These are phyloP conservation scores for Epinotia ramella DNA, from an alignment of 2,888 invertebrate genomes.

Conservation along the genomic window DNA sequence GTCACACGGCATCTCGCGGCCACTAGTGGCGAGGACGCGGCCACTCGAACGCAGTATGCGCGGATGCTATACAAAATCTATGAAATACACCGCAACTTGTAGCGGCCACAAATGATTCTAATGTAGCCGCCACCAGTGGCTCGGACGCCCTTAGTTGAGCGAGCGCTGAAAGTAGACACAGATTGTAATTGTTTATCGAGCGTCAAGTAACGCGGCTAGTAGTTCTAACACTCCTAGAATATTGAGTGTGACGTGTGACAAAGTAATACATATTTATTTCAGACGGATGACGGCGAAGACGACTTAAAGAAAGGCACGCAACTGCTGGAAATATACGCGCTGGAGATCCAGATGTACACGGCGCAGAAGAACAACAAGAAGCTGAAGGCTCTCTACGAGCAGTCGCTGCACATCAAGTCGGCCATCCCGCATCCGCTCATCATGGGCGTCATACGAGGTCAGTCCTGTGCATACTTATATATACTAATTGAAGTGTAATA, in stretches of 20 bases:
- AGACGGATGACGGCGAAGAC: slow-evolving; percentile 99
- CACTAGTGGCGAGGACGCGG: too few species aligned
- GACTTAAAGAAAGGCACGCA: slow-evolving; percentile 99
- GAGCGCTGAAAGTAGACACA: neutral
- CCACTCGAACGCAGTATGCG: too few species aligned
- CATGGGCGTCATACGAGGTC: slow-evolving; percentile 99
- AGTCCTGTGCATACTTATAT: neutral
- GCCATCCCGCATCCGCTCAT: slow-evolving; percentile 99
- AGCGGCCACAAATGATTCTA: too few species aligned
- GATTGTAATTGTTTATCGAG: neutral
- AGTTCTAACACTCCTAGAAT: neutral
- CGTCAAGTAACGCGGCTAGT: neutral
- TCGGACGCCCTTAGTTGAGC: too few species aligned
- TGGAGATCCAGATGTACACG: slow-evolving; percentile 99
- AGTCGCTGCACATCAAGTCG: slow-evolving; percentile 98
- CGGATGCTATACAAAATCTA: too few species aligned
- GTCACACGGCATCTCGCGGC: too few species aligned
- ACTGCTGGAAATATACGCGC: slow-evolving; percentile 98
- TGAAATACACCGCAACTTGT: too few species aligned
- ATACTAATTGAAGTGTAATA: too few species aligned
- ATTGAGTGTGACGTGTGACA: neutral
- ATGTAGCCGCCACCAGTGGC: too few species aligned
- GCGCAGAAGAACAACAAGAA: slow-evolving; percentile 99
- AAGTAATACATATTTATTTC: slow-evolving; percentile 35
- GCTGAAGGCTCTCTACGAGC: slow-evolving; percentile 97